A percentile compares a stretch with the other conserved stretches of the same genome.
phyloP scores from a whole-genome alignment of 2,113 vertebrate species.

The Megalops atlanticus region DNA sequence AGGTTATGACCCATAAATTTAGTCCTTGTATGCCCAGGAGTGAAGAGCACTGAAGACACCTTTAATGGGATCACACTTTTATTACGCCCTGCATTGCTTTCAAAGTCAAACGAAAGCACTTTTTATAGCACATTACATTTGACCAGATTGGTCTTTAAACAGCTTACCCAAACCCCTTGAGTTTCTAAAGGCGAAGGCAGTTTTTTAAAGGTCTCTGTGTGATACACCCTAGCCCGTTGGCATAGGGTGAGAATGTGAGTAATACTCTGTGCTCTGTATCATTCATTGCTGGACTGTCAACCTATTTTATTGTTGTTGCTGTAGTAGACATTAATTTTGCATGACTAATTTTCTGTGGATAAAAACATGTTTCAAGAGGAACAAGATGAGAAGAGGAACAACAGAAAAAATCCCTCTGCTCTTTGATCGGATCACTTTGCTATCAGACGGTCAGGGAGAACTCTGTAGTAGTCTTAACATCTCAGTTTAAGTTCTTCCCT shows the following conservation, averaged over 20 bases:
- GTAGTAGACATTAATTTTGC: background rate
- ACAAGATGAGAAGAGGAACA: background rate
- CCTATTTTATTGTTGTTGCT: background rate
- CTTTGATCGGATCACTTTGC: conserved; percentile 4
- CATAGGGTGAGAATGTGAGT: no score
- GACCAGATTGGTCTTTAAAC: background rate
- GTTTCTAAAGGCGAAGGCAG: background rate
- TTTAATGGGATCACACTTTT: conserved; percentile 25
- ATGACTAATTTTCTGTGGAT: conserved; percentile 17
- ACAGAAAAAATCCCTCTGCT: background rate
- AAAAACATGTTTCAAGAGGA: background rate
- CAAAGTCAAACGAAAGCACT: conserved; percentile 48
- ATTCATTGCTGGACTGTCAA: background rate
- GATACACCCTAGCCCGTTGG: background rate
- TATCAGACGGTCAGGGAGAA: background rate
- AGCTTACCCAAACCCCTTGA: background rate
- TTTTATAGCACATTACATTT: background rate
- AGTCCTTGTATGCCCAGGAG: conserved; percentile 28
- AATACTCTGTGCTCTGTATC: background rate
- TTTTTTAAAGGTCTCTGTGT: background rate
- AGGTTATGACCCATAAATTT: conserved; percentile 44
- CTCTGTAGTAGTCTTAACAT: conserved; percentile 12
- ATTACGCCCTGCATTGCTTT: conserved; percentile 14
- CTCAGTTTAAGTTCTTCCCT: background rate
- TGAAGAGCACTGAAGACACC: conserved; percentile 33